Percentiles rank a stretch among this genome's conserved stretches.
Conservation (phyloP, 2,797 vertebrate species). For the Pachyuromys duprasi region DNA sequence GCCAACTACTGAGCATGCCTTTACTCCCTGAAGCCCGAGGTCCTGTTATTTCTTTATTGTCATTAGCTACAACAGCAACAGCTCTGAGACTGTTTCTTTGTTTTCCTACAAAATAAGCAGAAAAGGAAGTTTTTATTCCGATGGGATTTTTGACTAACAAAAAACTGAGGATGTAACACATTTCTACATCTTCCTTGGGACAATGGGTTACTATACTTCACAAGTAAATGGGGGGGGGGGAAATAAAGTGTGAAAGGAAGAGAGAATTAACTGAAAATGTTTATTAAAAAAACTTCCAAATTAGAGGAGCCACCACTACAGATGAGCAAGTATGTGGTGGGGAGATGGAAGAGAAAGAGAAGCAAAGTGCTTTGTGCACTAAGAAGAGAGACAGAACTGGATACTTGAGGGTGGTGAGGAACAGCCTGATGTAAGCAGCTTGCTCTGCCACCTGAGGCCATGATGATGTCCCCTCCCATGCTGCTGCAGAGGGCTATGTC, state of each 20-base stretch:
- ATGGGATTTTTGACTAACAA: slow-evolving; percentile 1
- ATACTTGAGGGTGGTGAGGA: not conserved
- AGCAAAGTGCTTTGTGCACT: not conserved
- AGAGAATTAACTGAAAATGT: not conserved
- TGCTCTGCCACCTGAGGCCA: not conserved
- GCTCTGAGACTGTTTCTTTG: not conserved
- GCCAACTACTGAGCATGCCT: not conserved
- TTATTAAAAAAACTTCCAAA: slow-evolving; percentile 9
- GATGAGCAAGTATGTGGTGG: not conserved
- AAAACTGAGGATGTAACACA: not conserved
- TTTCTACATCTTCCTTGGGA: not conserved
- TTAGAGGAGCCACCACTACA: not conserved
- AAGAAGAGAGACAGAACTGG: not conserved
- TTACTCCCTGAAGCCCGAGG: not conserved
- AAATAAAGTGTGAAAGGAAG: not conserved
- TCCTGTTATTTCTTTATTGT: slow-evolving; percentile 26
- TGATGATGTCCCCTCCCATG: not conserved
- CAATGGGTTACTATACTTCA: not conserved
- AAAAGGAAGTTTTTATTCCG: not conserved
- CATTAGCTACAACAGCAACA: not conserved
- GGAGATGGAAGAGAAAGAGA: not conserved
- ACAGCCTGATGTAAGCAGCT: not conserved
- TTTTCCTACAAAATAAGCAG: slow-evolving; percentile 17
- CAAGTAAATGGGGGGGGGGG: not conserved
- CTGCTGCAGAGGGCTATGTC: not conserved